Evolutionary conservation across 2,888 invertebrate species (phyloP).

Genomic region (Caradrina clavipalpis): DNA sequence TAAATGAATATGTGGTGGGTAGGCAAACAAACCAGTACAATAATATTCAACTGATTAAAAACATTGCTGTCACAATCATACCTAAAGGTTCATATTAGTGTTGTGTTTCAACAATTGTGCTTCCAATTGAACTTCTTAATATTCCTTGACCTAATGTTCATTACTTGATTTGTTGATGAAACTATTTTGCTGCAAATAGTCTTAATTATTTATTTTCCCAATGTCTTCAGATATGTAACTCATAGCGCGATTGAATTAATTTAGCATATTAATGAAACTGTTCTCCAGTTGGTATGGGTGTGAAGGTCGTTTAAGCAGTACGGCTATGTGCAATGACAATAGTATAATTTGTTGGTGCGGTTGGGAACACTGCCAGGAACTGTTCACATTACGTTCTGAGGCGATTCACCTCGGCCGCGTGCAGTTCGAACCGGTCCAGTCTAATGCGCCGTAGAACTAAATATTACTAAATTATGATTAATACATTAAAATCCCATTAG

Average conservation of each 20-base stretch:
- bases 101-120: slow-evolving; percentile 10
- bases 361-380: slow-evolving; percentile 78
- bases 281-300: slow-evolving; percentile 66
- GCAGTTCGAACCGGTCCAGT: slow-evolving; percentile 63
- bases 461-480: slow-evolving; percentile 45
- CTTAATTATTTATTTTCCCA: slow-evolving; percentile 58
- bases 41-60: neutral
- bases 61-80: slow-evolving; percentile 4
- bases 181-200: slow-evolving; percentile 60
- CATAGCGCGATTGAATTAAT: slow-evolving; percentile 65
- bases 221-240: slow-evolving; percentile 57
- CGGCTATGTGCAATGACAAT: slow-evolving; percentile 69
- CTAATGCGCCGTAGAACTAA: slow-evolving; percentile 42
- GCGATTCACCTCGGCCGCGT: slow-evolving; percentile 70
- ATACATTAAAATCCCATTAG: slow-evolving; percentile 56
- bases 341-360: slow-evolving; percentile 69
- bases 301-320: slow-evolving; percentile 69
- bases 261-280: slow-evolving; percentile 64
- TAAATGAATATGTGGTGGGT: neutral
- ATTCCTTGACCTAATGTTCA: slow-evolving; percentile 66
- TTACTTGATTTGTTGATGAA: slow-evolving; percentile 56
- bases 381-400: slow-evolving; percentile 71
- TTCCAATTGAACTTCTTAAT: slow-evolving; percentile 69
- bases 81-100: slow-evolving; percentile 5
- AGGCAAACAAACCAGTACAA: neutral